A percentile compares a stretch with the other conserved stretches of the same genome.
Evolutionary conservation across 2,113 vertebrate genomes (phyloP).

Genomic region (Channa argus): DNA sequence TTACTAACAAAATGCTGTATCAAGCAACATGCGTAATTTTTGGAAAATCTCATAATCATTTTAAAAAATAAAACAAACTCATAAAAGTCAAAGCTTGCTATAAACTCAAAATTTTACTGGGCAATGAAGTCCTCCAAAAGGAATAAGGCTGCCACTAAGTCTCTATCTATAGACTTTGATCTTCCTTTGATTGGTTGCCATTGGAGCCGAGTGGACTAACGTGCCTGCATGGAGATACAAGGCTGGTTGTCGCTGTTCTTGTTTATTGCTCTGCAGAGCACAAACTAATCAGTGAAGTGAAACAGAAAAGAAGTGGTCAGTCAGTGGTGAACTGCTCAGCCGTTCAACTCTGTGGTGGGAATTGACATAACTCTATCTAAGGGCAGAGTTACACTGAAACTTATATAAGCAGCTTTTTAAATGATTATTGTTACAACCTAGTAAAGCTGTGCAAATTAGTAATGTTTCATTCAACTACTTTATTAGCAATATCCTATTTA

Average conservation of each 20-base stretch:
- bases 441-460: too few species aligned
- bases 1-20: neutral
- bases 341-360: neutral
- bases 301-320: constrained; percentile 11
- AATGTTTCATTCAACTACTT: too few species aligned
- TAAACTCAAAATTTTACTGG: constrained; percentile 7
- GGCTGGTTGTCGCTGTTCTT: constrained; percentile 38
- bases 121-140: neutral
- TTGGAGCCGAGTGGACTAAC: constrained; percentile 23
- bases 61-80: constrained; percentile 7
- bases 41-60: neutral
- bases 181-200: constrained; percentile 26
- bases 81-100: constrained; percentile 1
- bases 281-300: constrained; percentile 15
- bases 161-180: constrained; percentile 11
- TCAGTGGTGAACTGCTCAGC: constrained; percentile 11
- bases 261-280: constrained; percentile 26
- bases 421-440: neutral
- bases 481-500: too few species aligned
- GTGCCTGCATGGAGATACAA: constrained; percentile 11
- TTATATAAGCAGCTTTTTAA: constrained; percentile 4
- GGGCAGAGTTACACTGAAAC: neutral
- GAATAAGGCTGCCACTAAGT: constrained; percentile 4
- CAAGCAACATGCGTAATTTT: constrained; percentile 14
- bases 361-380: neutral